phyloP scores from a whole-genome alignment of 2,888 invertebrate species.

The Drosophila paranaensis region DNA sequence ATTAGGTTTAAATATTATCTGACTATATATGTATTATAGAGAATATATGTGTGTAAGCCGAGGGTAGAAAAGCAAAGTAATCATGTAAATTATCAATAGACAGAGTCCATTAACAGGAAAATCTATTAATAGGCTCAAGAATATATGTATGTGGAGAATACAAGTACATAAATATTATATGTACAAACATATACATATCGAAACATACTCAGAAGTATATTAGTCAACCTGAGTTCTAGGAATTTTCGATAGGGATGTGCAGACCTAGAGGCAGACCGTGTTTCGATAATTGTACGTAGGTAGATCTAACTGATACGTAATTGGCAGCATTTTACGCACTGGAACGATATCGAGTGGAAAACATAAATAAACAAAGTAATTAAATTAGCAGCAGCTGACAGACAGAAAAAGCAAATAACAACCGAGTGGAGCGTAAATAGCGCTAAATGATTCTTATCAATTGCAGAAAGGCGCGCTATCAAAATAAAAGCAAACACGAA shows the following conservation, averaged over 20 bases:
- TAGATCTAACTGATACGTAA: constrained; percentile 2
- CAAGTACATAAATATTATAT: too few relatives aligned
- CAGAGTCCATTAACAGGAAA: background rate
- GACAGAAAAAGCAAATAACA: constrained; percentile 28
- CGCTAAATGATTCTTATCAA: constrained; percentile 49
- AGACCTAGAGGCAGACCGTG: too few relatives aligned
- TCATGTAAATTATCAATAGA: background rate
- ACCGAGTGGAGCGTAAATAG: constrained; percentile 33
- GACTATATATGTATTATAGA: too few relatives aligned
- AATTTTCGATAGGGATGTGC: background rate
- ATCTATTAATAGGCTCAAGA: background rate
- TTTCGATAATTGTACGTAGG: background rate
- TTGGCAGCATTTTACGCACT: constrained; percentile 29
- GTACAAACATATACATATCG: background rate
- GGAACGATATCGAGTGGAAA: constrained; percentile 27
- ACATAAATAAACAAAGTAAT: constrained; percentile 60
- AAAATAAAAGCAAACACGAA: constrained; percentile 33
- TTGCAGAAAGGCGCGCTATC: constrained; percentile 18
- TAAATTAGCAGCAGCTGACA: constrained; percentile 53
- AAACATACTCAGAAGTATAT: background rate
- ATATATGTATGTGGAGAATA: too few relatives aligned
- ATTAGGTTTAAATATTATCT: background rate
- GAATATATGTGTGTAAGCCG: too few relatives aligned
- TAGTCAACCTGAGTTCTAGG: background rate
- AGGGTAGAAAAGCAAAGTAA: too few relatives aligned